These are phyloP conservation scores for Zaprionus lachaisei DNA, from an alignment of 1,140 invertebrate species.

Conservation along the genomic window DNA sequence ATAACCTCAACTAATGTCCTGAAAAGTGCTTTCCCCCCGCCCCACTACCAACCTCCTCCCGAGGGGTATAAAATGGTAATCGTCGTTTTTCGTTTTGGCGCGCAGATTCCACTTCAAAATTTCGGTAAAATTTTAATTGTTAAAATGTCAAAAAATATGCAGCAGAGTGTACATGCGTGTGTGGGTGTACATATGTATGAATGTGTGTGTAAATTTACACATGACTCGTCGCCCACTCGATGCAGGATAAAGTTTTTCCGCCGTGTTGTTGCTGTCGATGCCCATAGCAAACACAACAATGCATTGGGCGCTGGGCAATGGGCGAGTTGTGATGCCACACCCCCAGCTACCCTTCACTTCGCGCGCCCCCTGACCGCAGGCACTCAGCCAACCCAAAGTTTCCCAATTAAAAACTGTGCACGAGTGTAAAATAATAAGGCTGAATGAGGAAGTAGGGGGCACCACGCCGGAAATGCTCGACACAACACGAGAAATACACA, in stretches of 20 bases:
- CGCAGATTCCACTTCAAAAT: conserved; percentile 26
- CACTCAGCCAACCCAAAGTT: conserved; percentile 38
- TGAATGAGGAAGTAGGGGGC: conserved; percentile 10
- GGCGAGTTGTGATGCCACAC: conserved; percentile 1
- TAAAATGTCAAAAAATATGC: conserved; percentile 36
- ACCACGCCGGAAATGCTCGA: conserved; percentile 19
- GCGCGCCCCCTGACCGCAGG: not conserved
- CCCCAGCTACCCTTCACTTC: not conserved
- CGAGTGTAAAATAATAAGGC: conserved; percentile 54
- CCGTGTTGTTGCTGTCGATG: conserved; percentile 23
- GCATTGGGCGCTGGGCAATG: conserved; percentile 11
- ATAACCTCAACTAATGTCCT: conserved; percentile 1
- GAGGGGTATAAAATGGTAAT: conserved; percentile 8
- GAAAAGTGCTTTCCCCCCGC: not conserved
- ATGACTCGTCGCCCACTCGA: conserved; percentile 25
- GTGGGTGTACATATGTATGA: not conserved
- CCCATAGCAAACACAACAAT: conserved; percentile 42
- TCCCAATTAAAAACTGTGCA: conserved; percentile 62
- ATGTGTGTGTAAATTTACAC: conserved; percentile 22
- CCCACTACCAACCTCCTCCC: not conserved
- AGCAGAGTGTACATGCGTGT: not conserved
- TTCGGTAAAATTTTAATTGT: conserved; percentile 30
- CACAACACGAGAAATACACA: conserved; percentile 10
- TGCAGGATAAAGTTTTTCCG: conserved; percentile 34
- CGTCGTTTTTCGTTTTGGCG: conserved; percentile 3